Conservation (phyloP, 30 jellyfish, hydroid and myxozoan species). For the Hydractinia echinata region DNA sequence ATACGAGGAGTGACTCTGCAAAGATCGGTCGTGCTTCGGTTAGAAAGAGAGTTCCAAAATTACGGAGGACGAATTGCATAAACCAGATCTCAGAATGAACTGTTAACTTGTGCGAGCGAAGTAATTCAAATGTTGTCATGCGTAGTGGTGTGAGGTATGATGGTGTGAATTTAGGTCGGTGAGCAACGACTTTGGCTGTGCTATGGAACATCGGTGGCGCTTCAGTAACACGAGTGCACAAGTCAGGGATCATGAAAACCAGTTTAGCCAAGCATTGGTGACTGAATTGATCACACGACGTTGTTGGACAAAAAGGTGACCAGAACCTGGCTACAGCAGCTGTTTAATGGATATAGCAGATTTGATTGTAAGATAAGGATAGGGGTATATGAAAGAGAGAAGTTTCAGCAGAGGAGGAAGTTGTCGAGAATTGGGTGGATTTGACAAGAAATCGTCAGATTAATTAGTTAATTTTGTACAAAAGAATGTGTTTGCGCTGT, state of each 20-base stretch:
- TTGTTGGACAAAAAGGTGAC: not conserved
- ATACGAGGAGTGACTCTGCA: constrained; percentile 1
- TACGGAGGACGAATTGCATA: constrained; percentile 5
- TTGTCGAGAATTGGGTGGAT: too few species aligned
- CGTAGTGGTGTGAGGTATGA: too few species aligned
- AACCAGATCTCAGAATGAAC: constrained; percentile 11
- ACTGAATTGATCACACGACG: not conserved
- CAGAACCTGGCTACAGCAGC: not conserved
- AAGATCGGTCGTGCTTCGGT: constrained; percentile 16
- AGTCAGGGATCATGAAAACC: not conserved
- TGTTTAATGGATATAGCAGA: not conserved
- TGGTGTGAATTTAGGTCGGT: not conserved
- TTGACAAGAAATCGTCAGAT: too few species aligned
- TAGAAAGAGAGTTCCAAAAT: not conserved
- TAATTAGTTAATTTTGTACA: too few species aligned
- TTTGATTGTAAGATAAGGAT: too few species aligned
- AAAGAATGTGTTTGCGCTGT: too few species aligned
- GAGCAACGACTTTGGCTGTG: not conserved
- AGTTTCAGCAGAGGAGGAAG: too few species aligned
- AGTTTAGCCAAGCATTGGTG: not conserved
- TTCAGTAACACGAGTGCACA: not conserved
- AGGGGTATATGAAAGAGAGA: too few species aligned
- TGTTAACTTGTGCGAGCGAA: constrained; percentile 16
- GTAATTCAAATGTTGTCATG: not conserved
- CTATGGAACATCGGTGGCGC: not conserved